Evolutionary conservation across 2,797 vertebrate genomes (phyloP).

Genomic region (Sebastes iracundus): DNA sequence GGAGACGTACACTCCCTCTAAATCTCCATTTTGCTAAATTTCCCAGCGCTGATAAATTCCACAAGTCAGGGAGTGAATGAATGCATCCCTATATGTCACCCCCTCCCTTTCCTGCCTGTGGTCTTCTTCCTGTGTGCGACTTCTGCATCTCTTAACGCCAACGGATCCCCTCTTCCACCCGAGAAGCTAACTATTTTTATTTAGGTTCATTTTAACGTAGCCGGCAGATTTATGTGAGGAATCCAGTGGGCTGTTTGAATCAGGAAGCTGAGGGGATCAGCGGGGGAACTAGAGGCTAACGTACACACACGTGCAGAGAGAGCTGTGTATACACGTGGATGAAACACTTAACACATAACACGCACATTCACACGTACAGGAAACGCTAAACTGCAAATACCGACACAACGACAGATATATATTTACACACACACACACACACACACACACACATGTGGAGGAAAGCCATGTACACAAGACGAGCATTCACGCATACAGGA

Average conservation of each 20-base stretch:
- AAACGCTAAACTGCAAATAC: slow-evolving; percentile 56
- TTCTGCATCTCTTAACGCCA: slow-evolving; percentile 32
- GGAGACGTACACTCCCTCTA: not conserved
- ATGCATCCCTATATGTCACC: slow-evolving; percentile 51
- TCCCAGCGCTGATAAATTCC: slow-evolving; percentile 19
- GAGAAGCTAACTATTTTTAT: slow-evolving; percentile 28
- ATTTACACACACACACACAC: slow-evolving; percentile 40
- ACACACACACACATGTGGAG: slow-evolving; percentile 29
- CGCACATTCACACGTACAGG: slow-evolving; percentile 49
- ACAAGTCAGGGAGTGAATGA: slow-evolving; percentile 49
- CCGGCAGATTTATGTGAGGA: slow-evolving; percentile 63
- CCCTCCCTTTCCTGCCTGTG: slow-evolving; percentile 49
- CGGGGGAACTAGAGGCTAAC: slow-evolving; percentile 32
- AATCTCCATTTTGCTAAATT: slow-evolving; percentile 28
- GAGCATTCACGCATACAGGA: slow-evolving; percentile 56
- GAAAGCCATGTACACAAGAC: slow-evolving; percentile 45
- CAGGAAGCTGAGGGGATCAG: slow-evolving; percentile 66
- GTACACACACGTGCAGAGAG: slow-evolving; percentile 15
- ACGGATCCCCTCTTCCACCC: slow-evolving; percentile 29
- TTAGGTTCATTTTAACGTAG: slow-evolving; percentile 46
- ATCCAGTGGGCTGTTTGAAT: slow-evolving; percentile 58
- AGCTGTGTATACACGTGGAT: slow-evolving; percentile 22
- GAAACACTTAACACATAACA: slow-evolving; percentile 26
- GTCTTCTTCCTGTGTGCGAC: slow-evolving; percentile 57
- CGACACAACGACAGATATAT: slow-evolving; percentile 44